Base-by-base conservation (phyloP, 2,888 invertebrate genomes). In the Callyntrura guangdongensis region DNA sequence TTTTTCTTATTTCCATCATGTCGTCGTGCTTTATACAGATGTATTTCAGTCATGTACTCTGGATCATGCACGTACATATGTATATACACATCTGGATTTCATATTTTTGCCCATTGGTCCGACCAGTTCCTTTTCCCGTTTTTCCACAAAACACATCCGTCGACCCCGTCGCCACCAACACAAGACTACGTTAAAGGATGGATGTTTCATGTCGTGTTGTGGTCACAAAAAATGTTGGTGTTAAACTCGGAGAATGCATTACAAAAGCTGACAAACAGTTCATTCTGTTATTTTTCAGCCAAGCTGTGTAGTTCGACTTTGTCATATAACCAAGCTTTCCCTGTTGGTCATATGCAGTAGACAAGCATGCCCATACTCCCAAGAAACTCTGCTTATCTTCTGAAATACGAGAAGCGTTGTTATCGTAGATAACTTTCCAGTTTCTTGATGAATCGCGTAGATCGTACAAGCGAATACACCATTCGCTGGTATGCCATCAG, bases 361-460 rank as follows among this genome's bases (percentile, higher is more conserved):
- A 9, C 2, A 53, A 53, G 5, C 36, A 36, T 2, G 36, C 36
- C 36, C 36, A 6, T 4, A 36, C 36, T 36, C 6, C 36, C 2
- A 4, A 6, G 6, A 6, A 36, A 36, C 36, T 36, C 2, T 6
- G 36, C 36, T 36, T 36, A 36, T 36, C 36, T 36, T 36, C 36
- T 36, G 36, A 6, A 36, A 36, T 36, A 2, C 25, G 69, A 72
- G 72, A 59, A 36, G 45, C 45, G 36, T 45, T 36, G 45, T 20
- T 83, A 12, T 36, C 53, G 79, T 45, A 88, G 89, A 89, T 74
- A 83, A 89, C 88, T 83, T 74, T 74, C 83, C 83, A 25, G 89
- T 74, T 89, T 77, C 86, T 87, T 89, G 89, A 89, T 89, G 89
- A 89, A 89, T 77, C 84, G 25, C 25, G 22, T 56, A 45, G 72